Evolutionary conservation across 2,888 invertebrate species (phyloP).

Genomic region (Stomorhina lunata): DNA sequence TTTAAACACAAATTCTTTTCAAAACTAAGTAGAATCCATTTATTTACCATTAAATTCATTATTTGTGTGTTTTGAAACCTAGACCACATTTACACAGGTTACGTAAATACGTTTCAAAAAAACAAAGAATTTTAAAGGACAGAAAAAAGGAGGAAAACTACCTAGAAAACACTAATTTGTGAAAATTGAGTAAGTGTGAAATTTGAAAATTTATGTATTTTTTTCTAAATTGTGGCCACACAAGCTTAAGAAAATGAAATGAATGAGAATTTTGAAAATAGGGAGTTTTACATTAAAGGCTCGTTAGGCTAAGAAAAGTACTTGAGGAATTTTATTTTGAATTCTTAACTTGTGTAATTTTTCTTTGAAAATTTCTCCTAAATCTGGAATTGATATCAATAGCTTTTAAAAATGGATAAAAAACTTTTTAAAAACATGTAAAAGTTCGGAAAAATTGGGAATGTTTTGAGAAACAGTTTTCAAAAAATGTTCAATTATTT

Average conservation of each 20-base stretch:
- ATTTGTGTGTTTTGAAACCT: too few relatives aligned
- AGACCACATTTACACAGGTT: conserved; percentile 72
- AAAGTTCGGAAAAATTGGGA: too few relatives aligned
- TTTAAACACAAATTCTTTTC: conserved; percentile 1
- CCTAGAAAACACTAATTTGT: conserved; percentile 54
- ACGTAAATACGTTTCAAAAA: conserved; percentile 72
- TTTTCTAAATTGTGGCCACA: conserved; percentile 45
- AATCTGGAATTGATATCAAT: too few relatives aligned
- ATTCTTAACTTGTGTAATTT: too few relatives aligned
- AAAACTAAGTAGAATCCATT: too few relatives aligned
- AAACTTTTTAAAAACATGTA: too few relatives aligned
- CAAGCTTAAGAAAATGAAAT: conserved; percentile 23
- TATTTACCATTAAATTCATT: conserved; percentile 40
- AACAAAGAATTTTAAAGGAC: not conserved
- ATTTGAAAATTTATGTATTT: conserved; percentile 37
- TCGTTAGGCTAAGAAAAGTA: not conserved
- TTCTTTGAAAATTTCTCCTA: too few relatives aligned
- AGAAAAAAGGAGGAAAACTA: conserved; percentile 27
- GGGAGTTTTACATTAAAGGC: too few relatives aligned
- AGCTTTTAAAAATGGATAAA: too few relatives aligned
- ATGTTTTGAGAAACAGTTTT: too few relatives aligned
- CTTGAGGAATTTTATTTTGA: too few relatives aligned
- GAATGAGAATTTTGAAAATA: not conserved
- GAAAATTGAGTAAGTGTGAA: conserved; percentile 63
- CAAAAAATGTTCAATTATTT: too few relatives aligned